Percentiles rank a stretch among this genome's conserved stretches.
Conservation (phyloP, 1,140 invertebrate species). For the Nomia melanderi region DNA sequence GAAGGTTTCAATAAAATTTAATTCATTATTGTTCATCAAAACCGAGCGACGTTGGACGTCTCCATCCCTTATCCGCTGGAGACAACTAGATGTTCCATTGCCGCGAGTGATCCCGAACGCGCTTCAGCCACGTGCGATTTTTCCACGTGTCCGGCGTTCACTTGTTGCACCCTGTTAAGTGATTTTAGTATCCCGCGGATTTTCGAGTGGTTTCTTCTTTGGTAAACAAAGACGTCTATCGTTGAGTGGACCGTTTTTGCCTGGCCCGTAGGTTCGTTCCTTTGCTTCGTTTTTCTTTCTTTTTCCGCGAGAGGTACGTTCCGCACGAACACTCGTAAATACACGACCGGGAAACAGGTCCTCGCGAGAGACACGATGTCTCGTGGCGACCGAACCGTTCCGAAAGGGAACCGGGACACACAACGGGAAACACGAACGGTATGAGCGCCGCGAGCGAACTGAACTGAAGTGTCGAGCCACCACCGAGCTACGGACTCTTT, state of each 20-base stretch:
- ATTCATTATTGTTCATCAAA: too few species aligned
- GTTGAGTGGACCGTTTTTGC: neutral
- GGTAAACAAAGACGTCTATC: neutral
- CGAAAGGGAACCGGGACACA: conserved; percentile 50
- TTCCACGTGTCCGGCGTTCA: conserved; percentile 34
- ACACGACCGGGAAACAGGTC: neutral
- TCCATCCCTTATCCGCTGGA: conserved; percentile 26
- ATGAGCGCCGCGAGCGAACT: conserved; percentile 76
- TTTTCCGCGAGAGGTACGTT: too few species aligned
- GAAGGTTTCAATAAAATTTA: too few species aligned
- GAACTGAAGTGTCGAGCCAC: conserved; percentile 52
- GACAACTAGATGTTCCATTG: neutral
- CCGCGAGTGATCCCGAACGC: neutral
- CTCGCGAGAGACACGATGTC: conserved; percentile 4
- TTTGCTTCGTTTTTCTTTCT: neutral
- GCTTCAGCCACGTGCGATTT: neutral
- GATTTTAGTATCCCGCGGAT: neutral
- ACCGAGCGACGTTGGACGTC: neutral
- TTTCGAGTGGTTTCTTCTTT: neutral
- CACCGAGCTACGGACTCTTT: conserved; percentile 26
- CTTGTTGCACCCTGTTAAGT: conserved; percentile 25
- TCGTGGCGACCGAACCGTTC: conserved; percentile 3
- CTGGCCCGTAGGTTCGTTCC: too few species aligned
- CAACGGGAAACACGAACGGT: conserved; percentile 54
- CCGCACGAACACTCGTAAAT: neutral